Evolutionary conservation across 1,140 invertebrate genomes (phyloP).

Genomic region (Ericerus pela): DNA sequence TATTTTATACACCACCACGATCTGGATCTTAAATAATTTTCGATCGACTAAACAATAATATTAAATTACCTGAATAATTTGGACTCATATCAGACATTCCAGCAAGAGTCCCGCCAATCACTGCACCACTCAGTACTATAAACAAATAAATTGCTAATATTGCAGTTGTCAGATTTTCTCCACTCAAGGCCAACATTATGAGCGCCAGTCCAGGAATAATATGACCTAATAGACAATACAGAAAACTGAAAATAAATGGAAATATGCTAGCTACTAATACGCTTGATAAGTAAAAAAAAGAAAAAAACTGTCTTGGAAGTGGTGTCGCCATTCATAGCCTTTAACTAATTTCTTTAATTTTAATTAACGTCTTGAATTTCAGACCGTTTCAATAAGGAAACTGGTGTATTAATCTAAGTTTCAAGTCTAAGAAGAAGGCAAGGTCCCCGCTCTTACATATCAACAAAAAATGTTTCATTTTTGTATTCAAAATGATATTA

Average conservation of each 20-base stretch:
- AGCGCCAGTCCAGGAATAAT: not conserved
- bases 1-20: too few species aligned
- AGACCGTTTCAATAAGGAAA: too few species aligned
- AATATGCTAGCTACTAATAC: not conserved
- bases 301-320: not conserved
- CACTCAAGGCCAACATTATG: not conserved
- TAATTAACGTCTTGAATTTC: too few species aligned
- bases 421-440: too few species aligned
- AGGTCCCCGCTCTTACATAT: too few species aligned
- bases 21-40: too few species aligned
- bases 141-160: not conserved
- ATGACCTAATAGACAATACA: not conserved
- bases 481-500: too few species aligned
- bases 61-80: not conserved
- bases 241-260: not conserved
- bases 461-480: too few species aligned
- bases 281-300: not conserved
- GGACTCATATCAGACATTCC: not conserved
- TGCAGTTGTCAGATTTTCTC: not conserved
- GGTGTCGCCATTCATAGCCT: not conserved
- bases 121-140: not conserved
- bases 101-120: not conserved
- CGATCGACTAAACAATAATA: too few species aligned
- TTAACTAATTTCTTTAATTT: too few species aligned
- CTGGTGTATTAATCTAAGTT: too few species aligned